Evolutionary conservation across 2,113 vertebrate genomes (phyloP).

Genomic region (Oryctolagus cuniculus): mOryCun1.1 NC_091440.1:28206501-28207000

Average conservation of each 20-base stretch:
- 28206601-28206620: neutral
- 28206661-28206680: neutral
- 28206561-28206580: neutral
- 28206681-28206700: neutral
- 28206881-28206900: neutral
- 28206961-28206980: neutral
- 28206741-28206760: neutral
- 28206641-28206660: neutral
- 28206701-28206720: neutral
- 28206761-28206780: neutral
- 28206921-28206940: neutral
- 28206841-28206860: neutral
- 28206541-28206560: neutral
- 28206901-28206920: neutral
- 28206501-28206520: neutral
- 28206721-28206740: neutral
- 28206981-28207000: neutral
- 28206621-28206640: neutral
- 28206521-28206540: neutral
- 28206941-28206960: neutral
- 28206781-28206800: neutral
- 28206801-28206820: neutral
- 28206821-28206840: neutral
- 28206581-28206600: neutral
- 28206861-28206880: neutral